Evolutionary conservation across 2,797 vertebrate genomes (phyloP).

Genomic region (Chaunax sp.): DNA sequence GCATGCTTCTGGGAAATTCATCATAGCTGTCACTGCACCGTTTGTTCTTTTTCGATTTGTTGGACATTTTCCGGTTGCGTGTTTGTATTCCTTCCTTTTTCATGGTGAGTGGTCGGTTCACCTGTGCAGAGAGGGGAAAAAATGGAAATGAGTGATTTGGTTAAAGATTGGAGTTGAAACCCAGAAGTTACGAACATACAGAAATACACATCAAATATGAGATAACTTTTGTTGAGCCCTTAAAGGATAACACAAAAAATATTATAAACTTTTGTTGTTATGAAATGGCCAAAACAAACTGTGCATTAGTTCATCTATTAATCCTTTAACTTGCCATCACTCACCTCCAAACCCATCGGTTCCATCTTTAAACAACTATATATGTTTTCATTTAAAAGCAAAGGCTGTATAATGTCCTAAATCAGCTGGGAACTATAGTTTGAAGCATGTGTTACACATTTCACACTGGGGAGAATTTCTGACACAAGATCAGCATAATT

Average conservation of each 20-base stretch:
- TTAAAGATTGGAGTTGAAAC: background rate
- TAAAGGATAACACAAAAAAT: background rate
- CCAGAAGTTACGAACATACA: background rate
- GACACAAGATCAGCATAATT: too few species aligned
- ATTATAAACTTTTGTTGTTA: background rate
- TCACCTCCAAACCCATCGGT: background rate
- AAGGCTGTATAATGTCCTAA: background rate
- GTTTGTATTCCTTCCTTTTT: conserved; percentile 99
- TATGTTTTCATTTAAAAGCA: background rate
- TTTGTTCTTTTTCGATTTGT: conserved; percentile 96
- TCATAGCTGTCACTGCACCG: conserved; percentile 90
- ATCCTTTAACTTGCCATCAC: background rate
- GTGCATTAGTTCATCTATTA: background rate
- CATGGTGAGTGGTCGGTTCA: conserved; percentile 98
- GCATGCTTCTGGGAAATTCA: conserved; percentile 93
- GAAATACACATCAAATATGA: background rate
- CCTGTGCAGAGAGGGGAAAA: conserved; percentile 79
- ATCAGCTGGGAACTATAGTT: background rate
- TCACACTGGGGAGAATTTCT: too few species aligned
- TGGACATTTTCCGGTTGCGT: conserved; percentile 98
- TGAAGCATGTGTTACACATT: background rate
- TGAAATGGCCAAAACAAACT: background rate
- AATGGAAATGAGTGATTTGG: conserved; percentile 5
- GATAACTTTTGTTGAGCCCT: background rate
- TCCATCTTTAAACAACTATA: background rate